A percentile compares a stretch with the other conserved stretches of the same genome.
Evolutionary conservation across 2,797 vertebrate genomes (phyloP).

Genomic region (Ammospiza maritima): DNA sequence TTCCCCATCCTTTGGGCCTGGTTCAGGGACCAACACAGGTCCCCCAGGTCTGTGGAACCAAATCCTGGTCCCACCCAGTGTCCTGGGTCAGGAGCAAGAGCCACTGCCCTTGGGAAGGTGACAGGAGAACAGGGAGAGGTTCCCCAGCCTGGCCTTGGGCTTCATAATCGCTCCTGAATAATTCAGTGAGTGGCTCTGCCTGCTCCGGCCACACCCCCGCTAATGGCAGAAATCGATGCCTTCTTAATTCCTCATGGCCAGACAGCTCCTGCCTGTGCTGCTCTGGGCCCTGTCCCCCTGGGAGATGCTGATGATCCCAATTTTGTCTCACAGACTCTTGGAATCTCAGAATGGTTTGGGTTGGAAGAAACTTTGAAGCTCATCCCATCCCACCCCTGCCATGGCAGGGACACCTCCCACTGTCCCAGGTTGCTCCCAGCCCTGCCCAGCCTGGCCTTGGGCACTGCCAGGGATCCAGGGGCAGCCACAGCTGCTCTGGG

Average conservation of each 20-base stretch:
- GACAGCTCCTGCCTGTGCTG: not conserved
- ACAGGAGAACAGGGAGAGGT: not conserved
- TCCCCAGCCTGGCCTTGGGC: not conserved
- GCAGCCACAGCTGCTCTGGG: no score
- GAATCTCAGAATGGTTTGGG: not conserved
- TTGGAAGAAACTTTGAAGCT: not conserved
- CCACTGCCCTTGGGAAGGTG: not conserved
- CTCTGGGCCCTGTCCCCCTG: not conserved
- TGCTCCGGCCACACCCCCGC: slow-evolving; percentile 33
- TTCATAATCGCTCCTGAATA: slow-evolving; percentile 74
- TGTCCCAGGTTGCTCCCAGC: no score
- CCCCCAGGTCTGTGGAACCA: accelerated
- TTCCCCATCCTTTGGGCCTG: not conserved
- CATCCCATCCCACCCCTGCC: accelerated
- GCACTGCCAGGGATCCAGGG: no score
- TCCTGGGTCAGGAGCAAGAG: not conserved
- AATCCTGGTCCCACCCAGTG: accelerated
- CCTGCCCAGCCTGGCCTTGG: no score
- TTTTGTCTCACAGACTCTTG: not conserved
- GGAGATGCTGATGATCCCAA: not conserved
- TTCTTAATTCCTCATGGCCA: slow-evolving; percentile 60
- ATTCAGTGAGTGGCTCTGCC: slow-evolving; percentile 64
- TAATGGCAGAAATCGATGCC: slow-evolving; percentile 76
- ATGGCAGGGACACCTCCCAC: not conserved
- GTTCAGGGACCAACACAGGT: accelerated